Evolutionary conservation across 92 coral and sea anemone species (phyloP), one percentile per base, ranked within the genome.

Genomic region (Porites cylindrica): DNA sequence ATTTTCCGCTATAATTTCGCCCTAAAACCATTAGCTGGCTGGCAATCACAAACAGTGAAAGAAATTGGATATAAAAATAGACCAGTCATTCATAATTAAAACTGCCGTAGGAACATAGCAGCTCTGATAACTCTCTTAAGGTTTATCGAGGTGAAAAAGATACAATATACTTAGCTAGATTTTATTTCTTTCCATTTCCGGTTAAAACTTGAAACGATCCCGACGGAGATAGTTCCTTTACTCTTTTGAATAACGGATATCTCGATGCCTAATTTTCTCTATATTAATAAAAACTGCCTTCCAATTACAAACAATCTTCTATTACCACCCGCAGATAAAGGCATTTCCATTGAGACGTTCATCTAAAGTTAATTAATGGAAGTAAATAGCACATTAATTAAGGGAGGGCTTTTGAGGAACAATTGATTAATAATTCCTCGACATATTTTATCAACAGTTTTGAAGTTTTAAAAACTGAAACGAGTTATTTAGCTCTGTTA

Each of bases 371-470:
- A 51, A 13, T 59, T 70, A n/a, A 70, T 13, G 21, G 54, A 69
- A 58, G 78, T n/a, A 19, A 70, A 80, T 52, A 79, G 65, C 84
- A 66, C 43, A 50, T 66, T 43, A 51, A 66, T 56, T 61, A 69
- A 56, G 19, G 16, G 75, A 66, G 50, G 3, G 10, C 61, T 14
- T 47, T 21, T 7, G 18, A 18, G 47, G 23, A 53, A 7, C 32
- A 4, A 3, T 54, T 2, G 68, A 67, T 51, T 67, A 19, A 66
- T 68, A 66, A 67, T 80, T 13, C 26, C 21, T 80, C 53, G 32
- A 29, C 32, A 19, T 11, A 20, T 47, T 66, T 80, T 20, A 66
- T 70, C 32, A 62, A 29, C 5, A 67, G 66, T 13, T 14, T 38
- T 38, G 47, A 29, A 80, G 65, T 80, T 23, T 24, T 23, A 80